Base-by-base conservation (phyloP, 2,113 vertebrate genomes). In the Micromys minutus region DNA sequence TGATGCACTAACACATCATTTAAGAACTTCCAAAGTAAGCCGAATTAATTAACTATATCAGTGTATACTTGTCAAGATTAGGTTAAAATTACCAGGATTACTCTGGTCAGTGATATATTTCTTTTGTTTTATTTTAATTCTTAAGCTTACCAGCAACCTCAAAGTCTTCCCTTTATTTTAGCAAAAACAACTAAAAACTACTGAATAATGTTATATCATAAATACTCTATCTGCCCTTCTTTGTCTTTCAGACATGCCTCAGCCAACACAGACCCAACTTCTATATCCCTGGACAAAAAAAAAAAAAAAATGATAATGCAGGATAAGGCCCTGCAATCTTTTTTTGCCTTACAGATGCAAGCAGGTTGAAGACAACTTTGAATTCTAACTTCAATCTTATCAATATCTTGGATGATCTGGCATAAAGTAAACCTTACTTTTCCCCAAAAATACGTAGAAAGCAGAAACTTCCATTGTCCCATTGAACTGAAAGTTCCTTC, bases 301-400 rank as follows among this genome's bases (percentile, higher is more conserved):
- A n/a, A n/a, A 80, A 1, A n/a, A 39, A 5, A 57, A 24, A 5
- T n/a, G 36, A 39, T 26, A 57, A n/a, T n/a, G 52, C 36, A 81
- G 2, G 1, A 2, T 57, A 36, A 9, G 15, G 11, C 12, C 0
- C 2, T 39, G 5, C 26, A 81, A 3, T 24, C 52, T 81, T 22
- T 17, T 4, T 79, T 29, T 4, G 9, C 50, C 50, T 81, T 24
- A 3, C 52, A 81, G 5, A 11, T 59, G 5, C 3, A 2, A 81
- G 36, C 11, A 59, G 39, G 21, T 39, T 39, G 24, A 59, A 39
- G 11, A 39, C 22, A 59, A 26, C 21, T 12, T 57, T 39, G 36
- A 26, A 81, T 59, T 59, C 13, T 59, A 26, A 26, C 5, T 81
- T 59, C 10, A 79, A 21, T 36, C 47, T 39, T 81, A n/a, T n/a